Evolutionary conservation across 2,113 vertebrate genomes (phyloP).

Genomic region (Bostrychus sinensis): DNA sequence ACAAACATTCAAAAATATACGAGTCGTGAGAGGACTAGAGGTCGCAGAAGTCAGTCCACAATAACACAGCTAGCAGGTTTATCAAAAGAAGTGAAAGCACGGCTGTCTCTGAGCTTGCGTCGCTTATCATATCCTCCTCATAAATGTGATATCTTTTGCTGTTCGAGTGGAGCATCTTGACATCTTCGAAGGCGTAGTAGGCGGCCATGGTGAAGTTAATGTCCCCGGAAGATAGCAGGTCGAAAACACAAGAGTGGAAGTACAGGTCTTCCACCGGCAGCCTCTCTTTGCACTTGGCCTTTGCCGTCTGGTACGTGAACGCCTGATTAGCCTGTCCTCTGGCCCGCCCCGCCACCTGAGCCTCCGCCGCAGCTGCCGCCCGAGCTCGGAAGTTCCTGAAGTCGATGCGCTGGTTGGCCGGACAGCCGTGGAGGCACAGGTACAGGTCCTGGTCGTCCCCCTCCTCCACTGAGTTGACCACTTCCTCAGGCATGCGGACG

Average conservation of each 20-base stretch:
- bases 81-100: conserved; percentile 40
- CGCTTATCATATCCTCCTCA: conserved; percentile 76
- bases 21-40: conserved; percentile 40
- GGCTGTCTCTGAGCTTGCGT: not conserved
- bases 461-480: conserved; percentile 91
- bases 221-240: conserved; percentile 94
- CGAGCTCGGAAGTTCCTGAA: conserved; percentile 82
- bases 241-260: conserved; percentile 96
- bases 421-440: conserved; percentile 94
- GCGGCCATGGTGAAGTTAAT: conserved; percentile 98
- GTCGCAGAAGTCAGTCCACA: conserved; percentile 73
- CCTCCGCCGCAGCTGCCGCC: conserved; percentile 70
- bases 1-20: conserved; percentile 54
- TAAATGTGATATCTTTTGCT: conserved; percentile 92
- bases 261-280: conserved; percentile 96
- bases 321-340: conserved; percentile 58
- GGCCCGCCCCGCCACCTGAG: conserved; percentile 40
- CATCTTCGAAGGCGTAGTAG: conserved; percentile 95
- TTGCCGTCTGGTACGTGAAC: conserved; percentile 88
- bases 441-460: conserved; percentile 92
- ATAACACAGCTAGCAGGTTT: conserved; percentile 58
- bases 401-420: conserved; percentile 91
- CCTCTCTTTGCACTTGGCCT: conserved; percentile 91
- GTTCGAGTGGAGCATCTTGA: conserved; percentile 94
- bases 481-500: conserved; percentile 93